Evolutionary conservation across 2,888 invertebrate genomes (phyloP).

Genomic region (Oasisia sp.): DNA sequence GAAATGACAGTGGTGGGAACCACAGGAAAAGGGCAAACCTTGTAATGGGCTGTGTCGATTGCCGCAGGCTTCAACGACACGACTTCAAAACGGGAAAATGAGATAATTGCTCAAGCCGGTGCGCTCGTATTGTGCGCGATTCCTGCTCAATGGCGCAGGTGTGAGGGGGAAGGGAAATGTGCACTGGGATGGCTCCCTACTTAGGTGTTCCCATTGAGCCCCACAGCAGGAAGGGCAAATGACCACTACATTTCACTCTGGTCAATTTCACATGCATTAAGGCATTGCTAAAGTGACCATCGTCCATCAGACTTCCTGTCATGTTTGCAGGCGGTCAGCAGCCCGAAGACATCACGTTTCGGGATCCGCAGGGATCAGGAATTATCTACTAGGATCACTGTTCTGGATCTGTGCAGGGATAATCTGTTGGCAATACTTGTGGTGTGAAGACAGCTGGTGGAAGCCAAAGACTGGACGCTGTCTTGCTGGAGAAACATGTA

Average conservation of each 20-base stretch:
- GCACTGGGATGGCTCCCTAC: not conserved
- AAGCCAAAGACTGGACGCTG: not conserved
- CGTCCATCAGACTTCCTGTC: not conserved
- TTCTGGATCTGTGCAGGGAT: not conserved
- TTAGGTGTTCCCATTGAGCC: not conserved
- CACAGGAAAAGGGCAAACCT: not conserved
- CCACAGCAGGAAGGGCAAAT: not conserved
- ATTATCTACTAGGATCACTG: not conserved
- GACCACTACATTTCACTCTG: slow-evolving; percentile 17
- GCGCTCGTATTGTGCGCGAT: not conserved
- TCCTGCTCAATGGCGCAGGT: not conserved
- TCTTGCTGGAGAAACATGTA: not conserved
- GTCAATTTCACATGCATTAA: slow-evolving; percentile 13
- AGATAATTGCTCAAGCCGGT: not conserved
- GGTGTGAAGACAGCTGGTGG: not conserved
- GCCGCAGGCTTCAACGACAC: not conserved
- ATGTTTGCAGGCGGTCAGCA: not conserved
- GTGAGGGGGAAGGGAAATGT: not conserved
- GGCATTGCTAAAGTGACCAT: slow-evolving; percentile 12
- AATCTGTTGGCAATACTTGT: not conserved
- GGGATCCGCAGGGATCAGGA: not conserved
- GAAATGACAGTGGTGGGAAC: not conserved
- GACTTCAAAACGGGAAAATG: slow-evolving; percentile 13
- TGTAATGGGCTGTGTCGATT: not conserved
- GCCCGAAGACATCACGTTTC: not conserved